phyloP scores from a whole-genome alignment of 1,140 invertebrate species.

The Leguminivora glycinivorella region DNA sequence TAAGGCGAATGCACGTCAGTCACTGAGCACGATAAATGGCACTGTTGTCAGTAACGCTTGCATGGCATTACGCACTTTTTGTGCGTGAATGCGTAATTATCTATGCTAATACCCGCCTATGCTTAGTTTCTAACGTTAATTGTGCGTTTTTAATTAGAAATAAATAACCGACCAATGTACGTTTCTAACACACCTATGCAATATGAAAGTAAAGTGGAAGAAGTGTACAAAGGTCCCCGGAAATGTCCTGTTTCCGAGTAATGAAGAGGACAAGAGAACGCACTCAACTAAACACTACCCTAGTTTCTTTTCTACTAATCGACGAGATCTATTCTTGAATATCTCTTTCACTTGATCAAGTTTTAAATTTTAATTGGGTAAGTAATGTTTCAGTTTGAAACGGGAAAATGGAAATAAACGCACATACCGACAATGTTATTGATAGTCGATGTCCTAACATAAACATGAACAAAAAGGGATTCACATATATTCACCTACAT shows the following conservation, averaged over 20 bases:
- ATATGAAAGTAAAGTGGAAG: background rate
- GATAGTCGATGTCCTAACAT: too few relatives aligned
- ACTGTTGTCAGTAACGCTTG: background rate
- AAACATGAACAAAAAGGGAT: too few relatives aligned
- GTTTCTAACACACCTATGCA: background rate
- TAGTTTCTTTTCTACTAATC: background rate
- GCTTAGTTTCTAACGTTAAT: background rate
- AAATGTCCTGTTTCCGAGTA: constrained; percentile 4
- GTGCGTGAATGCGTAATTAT: background rate
- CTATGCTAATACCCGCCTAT: background rate
- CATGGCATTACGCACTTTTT: background rate
- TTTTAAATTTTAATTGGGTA: too few relatives aligned
- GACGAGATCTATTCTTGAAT: background rate
- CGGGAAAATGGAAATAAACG: too few relatives aligned
- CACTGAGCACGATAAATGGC: background rate
- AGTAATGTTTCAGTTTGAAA: too few relatives aligned
- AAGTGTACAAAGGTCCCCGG: background rate
- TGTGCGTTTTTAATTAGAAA: background rate
- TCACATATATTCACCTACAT: too few relatives aligned
- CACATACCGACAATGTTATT: too few relatives aligned
- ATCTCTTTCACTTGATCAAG: background rate
- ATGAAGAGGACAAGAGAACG: background rate
- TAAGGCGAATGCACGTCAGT: background rate
- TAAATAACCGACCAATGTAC: background rate
- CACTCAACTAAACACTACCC: background rate